Evolutionary conservation across 37 sponge, comb jelly and placozoan genomes (phyloP).

Genomic region (Spongia lamella): DNA sequence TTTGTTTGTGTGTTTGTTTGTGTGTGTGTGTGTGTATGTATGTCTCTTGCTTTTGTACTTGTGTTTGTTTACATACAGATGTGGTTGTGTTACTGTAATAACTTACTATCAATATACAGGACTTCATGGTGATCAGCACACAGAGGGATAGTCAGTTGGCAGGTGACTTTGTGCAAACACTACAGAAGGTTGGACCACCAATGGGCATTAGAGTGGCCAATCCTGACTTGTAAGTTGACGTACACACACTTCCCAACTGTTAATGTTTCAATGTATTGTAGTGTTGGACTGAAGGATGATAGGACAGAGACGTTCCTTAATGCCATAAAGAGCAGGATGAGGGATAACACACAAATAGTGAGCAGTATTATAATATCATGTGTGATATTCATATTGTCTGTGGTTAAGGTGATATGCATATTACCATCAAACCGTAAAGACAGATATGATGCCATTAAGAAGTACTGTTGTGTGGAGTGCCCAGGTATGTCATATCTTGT

Average conservation of each 20-base stretch:
- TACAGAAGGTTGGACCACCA: constrained; percentile 74
- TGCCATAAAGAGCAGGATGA: constrained; percentile 36
- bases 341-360: constrained; percentile 37
- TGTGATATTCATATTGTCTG: background rate
- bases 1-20: no score
- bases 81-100: background rate
- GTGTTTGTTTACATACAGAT: no score
- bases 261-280: background rate
- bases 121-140: constrained; percentile 67
- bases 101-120: constrained; percentile 5
- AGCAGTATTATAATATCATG: background rate
- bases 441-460: constrained; percentile 95
- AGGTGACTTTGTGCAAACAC: constrained; percentile 60
- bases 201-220: constrained; percentile 72
- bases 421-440: constrained; percentile 87
- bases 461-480: constrained; percentile 79
- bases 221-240: constrained; percentile 22
- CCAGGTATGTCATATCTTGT: constrained; percentile 46
- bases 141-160: constrained; percentile 54
- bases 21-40: no score
- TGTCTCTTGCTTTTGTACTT: background rate
- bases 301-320: constrained; percentile 77
- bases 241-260: background rate
- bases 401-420: constrained; percentile 70
- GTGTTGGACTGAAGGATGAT: constrained; percentile 54